phyloP scores from a whole-genome alignment of 2,113 vertebrate species.

The Desmodus rotundus region DNA sequence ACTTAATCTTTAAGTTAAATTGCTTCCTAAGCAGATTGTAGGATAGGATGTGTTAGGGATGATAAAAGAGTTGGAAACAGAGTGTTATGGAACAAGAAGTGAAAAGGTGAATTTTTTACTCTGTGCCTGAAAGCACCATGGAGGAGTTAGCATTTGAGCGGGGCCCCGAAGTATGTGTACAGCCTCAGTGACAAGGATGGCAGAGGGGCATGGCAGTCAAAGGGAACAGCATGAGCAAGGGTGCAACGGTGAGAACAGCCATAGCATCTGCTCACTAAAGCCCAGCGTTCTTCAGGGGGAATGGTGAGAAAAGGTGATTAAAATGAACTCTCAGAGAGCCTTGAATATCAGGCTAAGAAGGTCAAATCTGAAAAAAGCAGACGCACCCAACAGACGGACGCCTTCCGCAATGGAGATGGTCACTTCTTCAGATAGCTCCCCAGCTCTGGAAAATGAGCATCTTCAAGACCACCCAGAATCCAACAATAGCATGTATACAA shows the following conservation, averaged over 20 bases:
- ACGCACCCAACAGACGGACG: too few species aligned
- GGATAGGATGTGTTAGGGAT: neutral
- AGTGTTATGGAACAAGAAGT: neutral
- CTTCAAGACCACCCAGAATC: slow-evolving; percentile 79
- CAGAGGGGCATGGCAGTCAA: neutral
- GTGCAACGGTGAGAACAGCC: neutral
- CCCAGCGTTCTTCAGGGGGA: neutral
- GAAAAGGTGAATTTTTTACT: neutral
- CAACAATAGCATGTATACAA: slow-evolving; percentile 77
- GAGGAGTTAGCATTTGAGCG: neutral
- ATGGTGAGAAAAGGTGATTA: neutral
- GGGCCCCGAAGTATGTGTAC: neutral
- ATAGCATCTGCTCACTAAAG: neutral
- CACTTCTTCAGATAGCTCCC: slow-evolving; percentile 54
- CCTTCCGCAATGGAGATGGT: too few species aligned
- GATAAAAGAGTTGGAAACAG: neutral
- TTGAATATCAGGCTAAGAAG: neutral
- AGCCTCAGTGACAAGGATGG: neutral
- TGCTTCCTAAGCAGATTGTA: neutral
- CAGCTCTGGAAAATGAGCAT: slow-evolving; percentile 67
- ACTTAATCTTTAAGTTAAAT: neutral
- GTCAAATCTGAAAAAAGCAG: neutral
- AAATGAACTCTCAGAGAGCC: neutral
- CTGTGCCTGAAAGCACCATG: neutral
- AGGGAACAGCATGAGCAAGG: neutral